Percentiles rank a stretch among this genome's conserved stretches.
phyloP scores from a whole-genome alignment of 1,140 invertebrate species.

The Atta cephalotes region DNA sequence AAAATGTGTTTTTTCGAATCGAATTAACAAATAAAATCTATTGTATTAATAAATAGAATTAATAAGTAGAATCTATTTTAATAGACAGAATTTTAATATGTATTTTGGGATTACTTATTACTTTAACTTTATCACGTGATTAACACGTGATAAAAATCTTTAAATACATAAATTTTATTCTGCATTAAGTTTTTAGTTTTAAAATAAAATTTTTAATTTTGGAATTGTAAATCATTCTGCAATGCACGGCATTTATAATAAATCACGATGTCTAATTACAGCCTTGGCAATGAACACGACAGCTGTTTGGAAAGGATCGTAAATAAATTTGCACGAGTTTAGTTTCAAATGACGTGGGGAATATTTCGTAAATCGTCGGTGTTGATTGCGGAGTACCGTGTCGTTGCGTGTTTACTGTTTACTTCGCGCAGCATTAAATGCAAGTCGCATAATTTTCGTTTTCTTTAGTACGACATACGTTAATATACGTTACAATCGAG shows the following conservation, averaged over 20 bases:
- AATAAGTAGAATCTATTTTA: too few relatives aligned
- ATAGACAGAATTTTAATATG: too few relatives aligned
- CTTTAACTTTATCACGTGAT: neutral
- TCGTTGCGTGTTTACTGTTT: slow-evolving; percentile 41
- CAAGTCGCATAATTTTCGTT: slow-evolving; percentile 24
- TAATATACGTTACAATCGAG: neutral
- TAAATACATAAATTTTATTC: neutral
- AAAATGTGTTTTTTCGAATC: slow-evolving; percentile 27
- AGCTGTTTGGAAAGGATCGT: slow-evolving; percentile 28
- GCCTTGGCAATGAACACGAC: slow-evolving; percentile 37
- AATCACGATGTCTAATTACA: neutral
- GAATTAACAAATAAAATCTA: neutral
- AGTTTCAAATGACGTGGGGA: slow-evolving; percentile 14
- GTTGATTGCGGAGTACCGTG: slow-evolving; percentile 25
- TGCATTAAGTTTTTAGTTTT: neutral
- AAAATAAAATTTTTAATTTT: neutral
- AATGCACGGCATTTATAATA: slow-evolving; percentile 17
- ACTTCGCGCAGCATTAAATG: slow-evolving; percentile 25
- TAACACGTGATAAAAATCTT: neutral
- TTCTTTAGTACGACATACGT: neutral
- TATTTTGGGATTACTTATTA: neutral
- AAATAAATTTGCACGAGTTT: slow-evolving; percentile 46
- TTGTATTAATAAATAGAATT: too few relatives aligned
- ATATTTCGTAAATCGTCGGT: slow-evolving; percentile 36
- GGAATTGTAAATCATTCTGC: neutral